These are phyloP conservation scores for Strongylocentrotus purpuratus DNA, from an alignment of 35 echinoderm and acorn worm species.

Conservation along the genomic window DNA sequence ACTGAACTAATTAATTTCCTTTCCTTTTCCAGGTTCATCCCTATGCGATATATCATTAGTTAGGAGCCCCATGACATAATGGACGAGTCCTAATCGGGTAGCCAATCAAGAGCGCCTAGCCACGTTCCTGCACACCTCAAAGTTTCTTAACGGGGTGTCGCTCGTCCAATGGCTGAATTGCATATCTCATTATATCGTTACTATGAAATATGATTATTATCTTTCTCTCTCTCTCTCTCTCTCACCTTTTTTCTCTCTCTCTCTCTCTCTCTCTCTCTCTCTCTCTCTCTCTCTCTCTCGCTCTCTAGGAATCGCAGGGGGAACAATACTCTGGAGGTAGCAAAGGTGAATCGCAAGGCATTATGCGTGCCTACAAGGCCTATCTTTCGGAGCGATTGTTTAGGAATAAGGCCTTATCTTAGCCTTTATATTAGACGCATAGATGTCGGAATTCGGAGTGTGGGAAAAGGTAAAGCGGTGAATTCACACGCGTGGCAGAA, in stretches of 20 bases:
- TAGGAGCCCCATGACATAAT: neutral
- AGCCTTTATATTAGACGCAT: neutral
- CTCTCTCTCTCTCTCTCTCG: neutral
- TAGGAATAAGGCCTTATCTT: neutral
- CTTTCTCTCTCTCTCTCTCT: neutral
- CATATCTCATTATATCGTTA: slow-evolving; percentile 2
- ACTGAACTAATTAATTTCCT: too few relatives aligned
- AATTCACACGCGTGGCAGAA: slow-evolving; percentile 32
- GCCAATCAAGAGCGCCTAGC: neutral
- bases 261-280: neutral
- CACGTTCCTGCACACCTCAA: neutral
- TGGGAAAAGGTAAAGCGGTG: slow-evolving; percentile 26
- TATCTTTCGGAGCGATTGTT: slow-evolving; percentile 42
- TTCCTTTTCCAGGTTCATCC: too few relatives aligned
- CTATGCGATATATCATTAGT: too few relatives aligned
- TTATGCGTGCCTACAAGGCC: slow-evolving; percentile 24
- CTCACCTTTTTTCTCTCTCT: neutral
- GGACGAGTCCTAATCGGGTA: neutral
- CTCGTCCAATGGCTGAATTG: neutral
- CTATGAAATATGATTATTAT: neutral
- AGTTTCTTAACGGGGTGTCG: neutral
- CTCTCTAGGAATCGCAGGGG: neutral
- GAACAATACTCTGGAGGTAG: slow-evolving; percentile 18
- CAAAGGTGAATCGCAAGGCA: slow-evolving; percentile 26
- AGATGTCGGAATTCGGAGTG: slow-evolving; percentile 44